Percentiles rank a stretch among this genome's conserved stretches.
phyloP scores from a whole-genome alignment of 2,113 vertebrate genomes.

The Phasianus colchicus region DNA sequence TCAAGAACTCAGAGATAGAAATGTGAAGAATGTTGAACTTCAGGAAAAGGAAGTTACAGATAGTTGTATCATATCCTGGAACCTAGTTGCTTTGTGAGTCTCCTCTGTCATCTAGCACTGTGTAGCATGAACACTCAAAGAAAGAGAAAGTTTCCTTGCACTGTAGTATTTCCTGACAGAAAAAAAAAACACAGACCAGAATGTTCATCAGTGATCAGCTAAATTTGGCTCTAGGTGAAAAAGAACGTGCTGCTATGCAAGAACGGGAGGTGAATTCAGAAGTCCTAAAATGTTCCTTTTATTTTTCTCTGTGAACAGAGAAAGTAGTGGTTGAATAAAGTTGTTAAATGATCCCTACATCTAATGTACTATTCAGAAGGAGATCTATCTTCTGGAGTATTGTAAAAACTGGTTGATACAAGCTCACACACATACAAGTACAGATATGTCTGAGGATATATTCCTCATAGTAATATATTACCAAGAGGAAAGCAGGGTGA shows the following conservation, averaged over 20 bases:
- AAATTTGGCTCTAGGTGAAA: neutral
- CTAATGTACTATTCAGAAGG: neutral
- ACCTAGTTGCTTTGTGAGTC: neutral
- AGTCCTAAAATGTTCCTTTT: neutral
- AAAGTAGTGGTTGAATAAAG: neutral
- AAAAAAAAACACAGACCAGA: neutral
- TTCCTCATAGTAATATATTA: neutral
- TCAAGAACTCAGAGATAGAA: neutral
- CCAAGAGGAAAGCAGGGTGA: neutral
- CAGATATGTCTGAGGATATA: neutral
- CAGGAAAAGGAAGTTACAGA: neutral
- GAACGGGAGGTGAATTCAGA: neutral
- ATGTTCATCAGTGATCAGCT: neutral
- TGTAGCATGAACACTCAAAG: neutral
- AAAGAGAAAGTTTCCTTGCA: neutral
- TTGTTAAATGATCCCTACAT: neutral
- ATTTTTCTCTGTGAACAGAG: neutral
- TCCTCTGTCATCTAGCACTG: neutral
- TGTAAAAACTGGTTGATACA: neutral
- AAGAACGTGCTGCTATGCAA: neutral
- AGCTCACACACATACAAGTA: neutral
- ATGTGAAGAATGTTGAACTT: neutral
- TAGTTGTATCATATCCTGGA: neutral
- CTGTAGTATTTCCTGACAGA: neutral
- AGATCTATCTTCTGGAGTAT: neutral